Percentiles rank a stretch among this genome's conserved stretches.
Evolutionary conservation across 2,797 vertebrate species (phyloP).

Genomic region (Antennarius maculatus): DNA sequence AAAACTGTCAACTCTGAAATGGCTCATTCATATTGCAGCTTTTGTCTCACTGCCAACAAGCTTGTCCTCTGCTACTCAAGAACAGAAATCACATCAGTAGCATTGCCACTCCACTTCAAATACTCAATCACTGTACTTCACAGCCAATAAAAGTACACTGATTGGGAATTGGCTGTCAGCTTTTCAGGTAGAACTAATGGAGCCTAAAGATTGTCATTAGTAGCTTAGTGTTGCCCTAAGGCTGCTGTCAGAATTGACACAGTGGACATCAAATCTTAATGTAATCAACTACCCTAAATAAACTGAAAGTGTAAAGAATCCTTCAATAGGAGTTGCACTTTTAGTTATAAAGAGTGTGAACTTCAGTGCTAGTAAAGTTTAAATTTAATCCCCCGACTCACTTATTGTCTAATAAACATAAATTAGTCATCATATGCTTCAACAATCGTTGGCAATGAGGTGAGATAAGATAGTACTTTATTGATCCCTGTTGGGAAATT

Average conservation of each 20-base stretch:
- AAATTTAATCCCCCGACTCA: too few species aligned
- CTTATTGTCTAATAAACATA: too few species aligned
- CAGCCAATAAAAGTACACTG: constrained; percentile 7
- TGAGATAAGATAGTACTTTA: too few species aligned
- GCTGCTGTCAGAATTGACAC: constrained; percentile 47
- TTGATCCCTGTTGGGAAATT: too few species aligned
- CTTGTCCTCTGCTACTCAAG: constrained; percentile 29
- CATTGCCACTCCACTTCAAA: constrained; percentile 26
- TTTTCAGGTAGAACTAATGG: constrained; percentile 15
- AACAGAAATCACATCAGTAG: constrained; percentile 19
- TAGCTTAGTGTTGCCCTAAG: constrained; percentile 14
- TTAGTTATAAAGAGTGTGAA: constrained; percentile 3
- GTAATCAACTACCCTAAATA: constrained; percentile 38
- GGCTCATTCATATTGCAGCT: constrained; percentile 23
- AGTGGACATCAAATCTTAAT: constrained; percentile 13
- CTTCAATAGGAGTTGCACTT: constrained; percentile 10
- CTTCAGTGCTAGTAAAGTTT: constrained; percentile 10
- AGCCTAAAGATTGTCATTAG: constrained; percentile 32
- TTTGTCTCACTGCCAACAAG: constrained; percentile 30
- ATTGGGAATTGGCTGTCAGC: constrained; percentile 25
- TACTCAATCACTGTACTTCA: constrained; percentile 33
- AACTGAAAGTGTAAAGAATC: constrained; percentile 17
- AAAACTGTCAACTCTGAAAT: constrained; percentile 18
- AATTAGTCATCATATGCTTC: too few species aligned
- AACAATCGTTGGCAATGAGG: too few species aligned